Conservation (phyloP, 2,888 invertebrate species). For the Drosophila greeni region DNA sequence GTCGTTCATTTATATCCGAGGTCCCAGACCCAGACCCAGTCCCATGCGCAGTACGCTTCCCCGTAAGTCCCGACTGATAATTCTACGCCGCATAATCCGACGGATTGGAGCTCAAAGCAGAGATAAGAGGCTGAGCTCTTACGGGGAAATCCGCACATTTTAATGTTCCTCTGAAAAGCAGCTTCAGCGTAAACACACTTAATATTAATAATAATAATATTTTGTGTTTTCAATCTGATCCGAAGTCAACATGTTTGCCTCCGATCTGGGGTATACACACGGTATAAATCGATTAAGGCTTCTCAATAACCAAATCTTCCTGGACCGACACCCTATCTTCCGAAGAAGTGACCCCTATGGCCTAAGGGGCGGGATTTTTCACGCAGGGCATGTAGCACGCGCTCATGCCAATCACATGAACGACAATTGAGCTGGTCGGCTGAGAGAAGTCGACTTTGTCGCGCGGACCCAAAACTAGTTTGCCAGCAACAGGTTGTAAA, state of each 20-base stretch:
- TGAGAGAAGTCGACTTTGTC: constrained; percentile 23
- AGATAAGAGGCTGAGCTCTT: constrained; percentile 47
- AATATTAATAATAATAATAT: constrained; percentile 26
- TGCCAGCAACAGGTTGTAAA: constrained; percentile 30
- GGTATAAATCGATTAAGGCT: constrained; percentile 3
- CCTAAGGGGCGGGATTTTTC: constrained; percentile 6
- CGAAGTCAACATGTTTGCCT: constrained; percentile 28
- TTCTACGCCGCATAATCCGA: constrained; percentile 33
- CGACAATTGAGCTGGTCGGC: constrained; percentile 14
- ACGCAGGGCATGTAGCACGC: constrained; percentile 42
- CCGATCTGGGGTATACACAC: neutral
- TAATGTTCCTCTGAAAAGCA: constrained; percentile 17
- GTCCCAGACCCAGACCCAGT: neutral
- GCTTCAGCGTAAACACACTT: constrained; percentile 15
- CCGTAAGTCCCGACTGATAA: constrained; percentile 43
- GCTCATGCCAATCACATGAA: constrained; percentile 59
- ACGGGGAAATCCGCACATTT: constrained; percentile 29
- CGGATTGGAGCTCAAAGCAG: constrained; percentile 17
- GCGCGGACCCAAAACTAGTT: constrained; percentile 48
- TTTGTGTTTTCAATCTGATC: constrained; percentile 21
- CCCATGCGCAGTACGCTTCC: constrained; percentile 32
- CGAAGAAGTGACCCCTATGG: neutral
- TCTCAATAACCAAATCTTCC: neutral
- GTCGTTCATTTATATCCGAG: constrained; percentile 1
- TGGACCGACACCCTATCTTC: neutral